Base-by-base conservation (phyloP, 2,888 invertebrate species). In the Habrosyne pyritoides region DNA sequence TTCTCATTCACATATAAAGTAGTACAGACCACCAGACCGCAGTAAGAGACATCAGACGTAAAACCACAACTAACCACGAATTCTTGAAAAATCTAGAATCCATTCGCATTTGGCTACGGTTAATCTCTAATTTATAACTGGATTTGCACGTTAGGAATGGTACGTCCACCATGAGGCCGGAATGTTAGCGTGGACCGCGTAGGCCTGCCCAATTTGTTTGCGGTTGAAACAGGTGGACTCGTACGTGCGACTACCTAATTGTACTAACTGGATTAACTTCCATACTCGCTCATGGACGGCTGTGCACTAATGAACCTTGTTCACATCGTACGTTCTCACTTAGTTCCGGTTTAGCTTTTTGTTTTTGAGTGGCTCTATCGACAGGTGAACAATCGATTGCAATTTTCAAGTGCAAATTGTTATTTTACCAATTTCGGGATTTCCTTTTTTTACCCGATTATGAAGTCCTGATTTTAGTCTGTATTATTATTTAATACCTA, bases 221-320 rank as follows among this genome's bases (percentile, higher is more conserved):
- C 61, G 77, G 76, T 70, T 48, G 57, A 55, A 59, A 48, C 77
- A 73, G 75, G 75, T 76, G 75, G 64, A 61, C 61, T 54, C 64
- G 63, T 50, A 54, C 62, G 67, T 64, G 64, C 68, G 54, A 59
- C 61, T 47, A 61, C 68, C 71, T 73, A 75, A 75, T 74, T 75
- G 74, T 67, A 55, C 65, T 66, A 71, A 77, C 68, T 64, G 59
- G 61, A 75, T 75, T 75, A 77, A 75, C 76, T 71, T 73, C 71
- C 67, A 64, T 65, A 61, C 63, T 64, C 58, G 63, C 63, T 63
- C 64, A 62, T 50, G 50, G 47, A 42, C 36, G 36, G 36, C 42
- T 42, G 53, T 59, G 49, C 55, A 59, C 59, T 59, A 59, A 59
- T 59, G 56, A 59, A 59, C 55, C 53, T 48, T 18, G 55, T 51